phyloP scores from a whole-genome alignment of 2,113 vertebrate species.

The Mohoua ochrocephala region DNA sequence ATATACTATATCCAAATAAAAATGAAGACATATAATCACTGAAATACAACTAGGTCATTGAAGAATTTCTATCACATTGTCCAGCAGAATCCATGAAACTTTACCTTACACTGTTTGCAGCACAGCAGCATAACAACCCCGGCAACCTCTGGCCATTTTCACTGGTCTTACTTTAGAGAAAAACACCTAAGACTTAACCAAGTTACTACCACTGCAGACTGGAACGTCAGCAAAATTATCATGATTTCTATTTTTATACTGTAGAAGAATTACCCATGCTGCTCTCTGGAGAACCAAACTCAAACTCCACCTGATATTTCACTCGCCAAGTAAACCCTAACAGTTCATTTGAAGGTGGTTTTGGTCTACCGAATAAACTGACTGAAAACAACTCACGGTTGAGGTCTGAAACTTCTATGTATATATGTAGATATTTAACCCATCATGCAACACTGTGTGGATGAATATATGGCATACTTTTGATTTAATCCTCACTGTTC shows the following conservation, averaged over 20 bases:
- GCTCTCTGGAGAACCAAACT: neutral
- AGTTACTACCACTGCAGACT: neutral
- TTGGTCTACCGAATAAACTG: neutral
- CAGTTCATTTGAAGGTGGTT: neutral
- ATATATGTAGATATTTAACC: neutral
- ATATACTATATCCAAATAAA: neutral
- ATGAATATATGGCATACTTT: neutral
- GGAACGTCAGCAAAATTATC: neutral
- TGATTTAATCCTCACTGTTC: neutral
- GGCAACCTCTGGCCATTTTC: neutral
- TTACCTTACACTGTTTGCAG: neutral
- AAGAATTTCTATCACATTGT: neutral
- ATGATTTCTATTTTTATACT: neutral
- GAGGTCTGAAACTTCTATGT: neutral
- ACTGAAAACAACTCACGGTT: neutral
- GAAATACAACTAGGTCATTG: neutral
- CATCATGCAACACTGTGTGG: rapidly evolving
- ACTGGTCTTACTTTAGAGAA: neutral
- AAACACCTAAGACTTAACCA: neutral
- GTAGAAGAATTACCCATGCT: neutral
- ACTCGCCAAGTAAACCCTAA: neutral
- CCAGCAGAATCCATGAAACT: neutral
- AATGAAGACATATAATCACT: neutral
- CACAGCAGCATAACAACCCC: neutral
- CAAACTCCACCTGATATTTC: neutral